Evolutionary conservation across 1,140 invertebrate species (phyloP).

Genomic region (Medauroidea extradentata): DNA sequence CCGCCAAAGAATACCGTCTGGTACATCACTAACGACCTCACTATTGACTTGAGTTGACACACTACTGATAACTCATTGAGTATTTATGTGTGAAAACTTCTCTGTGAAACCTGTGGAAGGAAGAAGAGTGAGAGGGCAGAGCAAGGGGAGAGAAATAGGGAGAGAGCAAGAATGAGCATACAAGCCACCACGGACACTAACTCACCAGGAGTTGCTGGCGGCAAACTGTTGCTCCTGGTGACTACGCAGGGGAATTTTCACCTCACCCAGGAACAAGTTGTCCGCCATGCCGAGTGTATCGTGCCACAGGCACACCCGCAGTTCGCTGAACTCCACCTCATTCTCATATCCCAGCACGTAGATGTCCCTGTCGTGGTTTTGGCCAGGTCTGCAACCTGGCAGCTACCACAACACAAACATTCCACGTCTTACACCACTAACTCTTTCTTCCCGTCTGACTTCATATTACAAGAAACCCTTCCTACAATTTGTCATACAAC

Average conservation of each 20-base stretch:
- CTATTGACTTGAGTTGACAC: too few species aligned
- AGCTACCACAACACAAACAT: slow-evolving; percentile 21
- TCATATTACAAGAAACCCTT: too few species aligned
- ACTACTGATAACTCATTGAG: too few species aligned
- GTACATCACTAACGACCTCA: too few species aligned
- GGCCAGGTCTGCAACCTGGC: slow-evolving; percentile 33
- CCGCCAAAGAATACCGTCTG: too few species aligned
- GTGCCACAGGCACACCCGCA: slow-evolving; percentile 79
- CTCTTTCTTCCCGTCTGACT: too few species aligned
- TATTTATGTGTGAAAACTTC: too few species aligned
- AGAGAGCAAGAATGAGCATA: too few species aligned
- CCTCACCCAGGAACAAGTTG: slow-evolving; percentile 81
- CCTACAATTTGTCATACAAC: too few species aligned
- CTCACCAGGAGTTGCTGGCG: slow-evolving; percentile 56
- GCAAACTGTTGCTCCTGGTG: slow-evolving; percentile 57
- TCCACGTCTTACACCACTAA: too few species aligned
- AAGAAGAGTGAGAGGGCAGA: background rate
- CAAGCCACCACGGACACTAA: too few species aligned
- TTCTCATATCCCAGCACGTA: slow-evolving; percentile 26
- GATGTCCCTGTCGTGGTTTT: slow-evolving; percentile 35
- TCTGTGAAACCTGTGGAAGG: background rate
- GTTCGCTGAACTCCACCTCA: slow-evolving; percentile 62
- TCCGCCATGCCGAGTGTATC: slow-evolving; percentile 69
- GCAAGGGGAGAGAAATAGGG: too few species aligned
- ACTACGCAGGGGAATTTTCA: slow-evolving; percentile 68